A percentile compares a stretch with the other conserved stretches of the same genome.
phyloP scores from a whole-genome alignment of 2,888 invertebrate species.

The Mythimna pallens region DNA sequence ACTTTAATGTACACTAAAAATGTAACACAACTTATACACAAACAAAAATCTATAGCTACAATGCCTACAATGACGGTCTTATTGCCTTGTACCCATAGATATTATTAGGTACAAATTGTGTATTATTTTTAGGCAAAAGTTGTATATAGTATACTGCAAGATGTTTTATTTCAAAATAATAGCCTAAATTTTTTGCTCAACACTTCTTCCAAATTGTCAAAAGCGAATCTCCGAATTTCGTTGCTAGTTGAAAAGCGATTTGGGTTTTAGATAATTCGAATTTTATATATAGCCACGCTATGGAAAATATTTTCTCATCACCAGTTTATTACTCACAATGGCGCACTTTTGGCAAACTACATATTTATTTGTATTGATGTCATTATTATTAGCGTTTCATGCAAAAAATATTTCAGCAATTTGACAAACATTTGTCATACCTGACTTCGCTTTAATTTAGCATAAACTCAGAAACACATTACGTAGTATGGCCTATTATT shows the following conservation, averaged over 20 bases:
- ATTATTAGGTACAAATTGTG: not conserved
- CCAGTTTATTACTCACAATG: conserved; percentile 14
- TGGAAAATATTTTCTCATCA: conserved; percentile 12
- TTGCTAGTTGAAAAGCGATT: not conserved
- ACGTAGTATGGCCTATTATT: not conserved
- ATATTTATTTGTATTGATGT: conserved; percentile 11
- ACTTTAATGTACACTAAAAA: no score
- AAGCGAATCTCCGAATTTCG: not conserved
- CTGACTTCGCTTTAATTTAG: conserved; percentile 3
- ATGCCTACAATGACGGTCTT: no score
- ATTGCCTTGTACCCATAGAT: not conserved
- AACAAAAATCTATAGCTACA: no score
- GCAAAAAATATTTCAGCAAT: conserved; percentile 7
- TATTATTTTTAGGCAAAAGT: not conserved
- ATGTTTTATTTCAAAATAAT: no score
- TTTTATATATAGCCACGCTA: conserved; percentile 7
- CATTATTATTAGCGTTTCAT: not conserved
- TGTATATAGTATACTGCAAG: no score
- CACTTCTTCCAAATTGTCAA: not conserved
- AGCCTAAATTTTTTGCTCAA: not conserved
- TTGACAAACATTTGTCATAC: not conserved
- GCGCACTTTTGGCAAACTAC: conserved; percentile 1
- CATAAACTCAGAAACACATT: not conserved
- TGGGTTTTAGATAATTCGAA: not conserved
- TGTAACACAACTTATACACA: no score